phyloP scores from a whole-genome alignment of 2,888 invertebrate genomes.

The Amorpha juglandis region DNA sequence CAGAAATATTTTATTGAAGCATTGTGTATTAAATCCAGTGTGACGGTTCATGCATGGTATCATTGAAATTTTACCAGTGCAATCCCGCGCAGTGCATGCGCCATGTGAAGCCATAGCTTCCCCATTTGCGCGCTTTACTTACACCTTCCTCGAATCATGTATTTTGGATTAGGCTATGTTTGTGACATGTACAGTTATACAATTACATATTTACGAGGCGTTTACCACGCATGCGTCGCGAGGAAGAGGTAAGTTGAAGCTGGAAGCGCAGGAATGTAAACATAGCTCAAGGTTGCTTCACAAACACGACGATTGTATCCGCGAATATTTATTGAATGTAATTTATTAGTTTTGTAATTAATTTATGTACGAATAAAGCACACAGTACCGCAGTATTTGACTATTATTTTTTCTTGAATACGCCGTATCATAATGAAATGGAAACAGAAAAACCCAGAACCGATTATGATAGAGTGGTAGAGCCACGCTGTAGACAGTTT shows the following conservation, averaged over 20 bases:
- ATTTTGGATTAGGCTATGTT: not conserved
- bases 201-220: not conserved
- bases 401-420: not conserved
- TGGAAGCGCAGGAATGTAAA: not conserved
- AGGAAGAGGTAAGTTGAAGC: not conserved
- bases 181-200: not conserved
- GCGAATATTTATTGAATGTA: conserved; percentile 76
- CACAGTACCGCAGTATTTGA: conserved; percentile 38
- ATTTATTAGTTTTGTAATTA: conserved; percentile 76
- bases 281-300: not conserved
- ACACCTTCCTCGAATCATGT: not conserved
- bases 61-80: conserved; percentile 2
- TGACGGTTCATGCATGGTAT: conserved; percentile 1
- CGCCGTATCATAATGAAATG: too few relatives aligned
- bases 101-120: not conserved
- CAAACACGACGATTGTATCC: conserved; percentile 49
- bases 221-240: too few relatives aligned
- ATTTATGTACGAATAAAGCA: conserved; percentile 79
- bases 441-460: too few relatives aligned
- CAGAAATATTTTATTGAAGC: too few relatives aligned
- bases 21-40: not conserved
- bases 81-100: conserved; percentile 9
- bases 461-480: too few relatives aligned
- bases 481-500: too few relatives aligned
- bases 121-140: not conserved